Evolutionary conservation across 53 echinoderm and acorn worm species (phyloP), one percentile per base, ranked within the genome.

Genomic region (Arbacia lixula): DNA sequence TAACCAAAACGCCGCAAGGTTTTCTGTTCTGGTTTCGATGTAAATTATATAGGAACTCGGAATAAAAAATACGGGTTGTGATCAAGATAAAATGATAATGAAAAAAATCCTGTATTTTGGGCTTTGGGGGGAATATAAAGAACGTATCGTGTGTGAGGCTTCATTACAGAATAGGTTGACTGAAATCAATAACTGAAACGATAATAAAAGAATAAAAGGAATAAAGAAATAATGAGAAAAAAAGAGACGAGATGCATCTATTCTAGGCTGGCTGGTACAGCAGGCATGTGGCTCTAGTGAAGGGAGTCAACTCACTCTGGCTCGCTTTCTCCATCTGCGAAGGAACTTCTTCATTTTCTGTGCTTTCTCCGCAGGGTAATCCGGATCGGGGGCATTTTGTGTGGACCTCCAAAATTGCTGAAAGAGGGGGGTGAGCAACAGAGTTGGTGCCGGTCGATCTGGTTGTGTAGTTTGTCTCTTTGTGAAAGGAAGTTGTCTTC

Each of bases 281-380:
- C 75, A 75, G 75, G 75, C 75, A 75, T 53, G 36, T 75, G 75
- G 75, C 75, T 75, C 53, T 75, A 75, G 75, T 75, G 75, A 75
- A 53, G 53, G 53, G 75, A 53, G 75, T 34, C 21, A 75, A 75
- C 75, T 75, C 75, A 75, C 75, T 75, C 75, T 75, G 20, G 75
- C 75, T 34, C 75, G 53, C 40, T 75, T 75, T 54, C 75, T 52
- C 75, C 75, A 75, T 53, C 75, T 52, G 52, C 75, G 75, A 14
- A 75, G 75, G 75, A 75, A 75, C 75, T 75, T 75, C 75, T 75
- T 75, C 75, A 75, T 75, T 75, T 75, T 75, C 75, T 75, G 75
- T 52, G 75, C 75, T 75, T 75, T 75, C 19, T 75, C 75, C 53
- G 75, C 75, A 20, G 75, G 75, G 28, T 75, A 75, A 75, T 75